Evolutionary conservation across 92 coral and sea anemone genomes (phyloP).

Genomic region (Anthopleura xanthogrammica): DNA sequence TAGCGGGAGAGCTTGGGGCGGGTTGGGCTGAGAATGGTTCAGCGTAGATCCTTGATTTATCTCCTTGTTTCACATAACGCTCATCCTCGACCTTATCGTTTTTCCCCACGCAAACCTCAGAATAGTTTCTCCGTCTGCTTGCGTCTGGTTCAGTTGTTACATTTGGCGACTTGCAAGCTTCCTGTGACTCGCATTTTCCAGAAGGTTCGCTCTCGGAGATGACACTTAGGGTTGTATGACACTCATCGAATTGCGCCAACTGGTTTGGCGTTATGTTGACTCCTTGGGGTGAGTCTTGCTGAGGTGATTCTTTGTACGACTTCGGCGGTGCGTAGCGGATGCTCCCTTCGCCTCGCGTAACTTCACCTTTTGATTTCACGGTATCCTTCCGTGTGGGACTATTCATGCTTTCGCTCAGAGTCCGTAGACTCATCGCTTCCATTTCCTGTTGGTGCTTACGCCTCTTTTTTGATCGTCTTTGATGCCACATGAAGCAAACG

Average conservation of each 20-base stretch:
- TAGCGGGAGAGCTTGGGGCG: slow-evolving; percentile 25
- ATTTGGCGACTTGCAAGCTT: not conserved
- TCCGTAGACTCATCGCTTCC: slow-evolving; percentile 32
- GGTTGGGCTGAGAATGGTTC: slow-evolving; percentile 2
- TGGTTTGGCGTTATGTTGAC: slow-evolving; percentile 8
- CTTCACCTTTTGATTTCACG: slow-evolving; percentile 17
- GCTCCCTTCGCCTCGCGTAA: slow-evolving; percentile 45
- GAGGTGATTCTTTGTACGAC: slow-evolving; percentile 3
- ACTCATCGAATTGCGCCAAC: slow-evolving; percentile 16
- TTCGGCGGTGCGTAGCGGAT: slow-evolving; percentile 43
- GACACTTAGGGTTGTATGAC: slow-evolving; percentile 19
- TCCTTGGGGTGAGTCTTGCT: not conserved
- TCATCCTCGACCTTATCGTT: slow-evolving; percentile 26
- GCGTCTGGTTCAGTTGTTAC: not conserved
- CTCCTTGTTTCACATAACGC: slow-evolving; percentile 23
- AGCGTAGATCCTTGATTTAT: not conserved
- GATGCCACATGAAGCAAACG: slow-evolving; percentile 39
- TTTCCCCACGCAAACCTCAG: slow-evolving; percentile 4
- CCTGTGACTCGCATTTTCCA: not conserved
- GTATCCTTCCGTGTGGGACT: not conserved
- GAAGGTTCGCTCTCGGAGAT: slow-evolving; percentile 22
- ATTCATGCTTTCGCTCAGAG: slow-evolving; percentile 19
- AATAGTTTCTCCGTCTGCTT: not conserved
- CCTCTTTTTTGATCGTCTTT: slow-evolving; percentile 9
- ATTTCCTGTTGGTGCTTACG: slow-evolving; percentile 11